These are phyloP conservation scores for Siniperca chuatsi DNA, from an alignment of 2,113 vertebrate species.

Conservation along the genomic window DNA sequence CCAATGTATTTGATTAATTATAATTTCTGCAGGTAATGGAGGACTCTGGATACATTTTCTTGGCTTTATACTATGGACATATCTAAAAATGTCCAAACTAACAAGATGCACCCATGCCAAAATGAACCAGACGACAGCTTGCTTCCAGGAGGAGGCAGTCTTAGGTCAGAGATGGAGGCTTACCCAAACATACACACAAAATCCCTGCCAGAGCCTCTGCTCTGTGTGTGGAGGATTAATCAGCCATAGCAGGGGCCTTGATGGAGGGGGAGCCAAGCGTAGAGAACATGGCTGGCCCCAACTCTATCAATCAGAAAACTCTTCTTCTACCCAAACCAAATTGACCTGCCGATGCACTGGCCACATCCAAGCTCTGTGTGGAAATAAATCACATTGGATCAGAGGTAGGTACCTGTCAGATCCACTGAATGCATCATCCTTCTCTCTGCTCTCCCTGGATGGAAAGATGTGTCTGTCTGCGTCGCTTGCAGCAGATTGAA, in stretches of 20 bases:
- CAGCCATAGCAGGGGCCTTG: constrained; percentile 58
- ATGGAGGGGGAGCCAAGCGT: constrained; percentile 62
- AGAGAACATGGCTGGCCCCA: constrained; percentile 59
- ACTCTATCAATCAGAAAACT: constrained; percentile 74
- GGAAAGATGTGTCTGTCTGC: constrained; percentile 34
- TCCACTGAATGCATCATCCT: constrained; percentile 51
- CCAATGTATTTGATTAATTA: neutral
- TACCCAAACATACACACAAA: constrained; percentile 47
- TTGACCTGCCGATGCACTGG: constrained; percentile 73
- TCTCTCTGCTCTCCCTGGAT: constrained; percentile 42
- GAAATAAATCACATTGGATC: constrained; percentile 80
- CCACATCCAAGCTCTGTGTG: constrained; percentile 53
- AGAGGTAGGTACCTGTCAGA: constrained; percentile 72
- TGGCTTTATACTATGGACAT: constrained; percentile 4
- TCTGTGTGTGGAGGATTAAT: constrained; percentile 67
- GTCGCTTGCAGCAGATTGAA: constrained; percentile 22
- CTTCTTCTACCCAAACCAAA: constrained; percentile 70
- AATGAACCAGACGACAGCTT: constrained; percentile 30
- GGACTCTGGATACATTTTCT: neutral
- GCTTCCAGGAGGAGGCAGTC: constrained; percentile 62
- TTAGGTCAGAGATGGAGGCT: constrained; percentile 43
- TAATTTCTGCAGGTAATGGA: neutral
- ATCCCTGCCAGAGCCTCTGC: constrained; percentile 43
- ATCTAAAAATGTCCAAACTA: constrained; percentile 14
- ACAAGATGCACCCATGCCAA: constrained; percentile 20